Base-by-base conservation (phyloP, 2,888 invertebrate genomes). In the Metacarcinus magister region DNA sequence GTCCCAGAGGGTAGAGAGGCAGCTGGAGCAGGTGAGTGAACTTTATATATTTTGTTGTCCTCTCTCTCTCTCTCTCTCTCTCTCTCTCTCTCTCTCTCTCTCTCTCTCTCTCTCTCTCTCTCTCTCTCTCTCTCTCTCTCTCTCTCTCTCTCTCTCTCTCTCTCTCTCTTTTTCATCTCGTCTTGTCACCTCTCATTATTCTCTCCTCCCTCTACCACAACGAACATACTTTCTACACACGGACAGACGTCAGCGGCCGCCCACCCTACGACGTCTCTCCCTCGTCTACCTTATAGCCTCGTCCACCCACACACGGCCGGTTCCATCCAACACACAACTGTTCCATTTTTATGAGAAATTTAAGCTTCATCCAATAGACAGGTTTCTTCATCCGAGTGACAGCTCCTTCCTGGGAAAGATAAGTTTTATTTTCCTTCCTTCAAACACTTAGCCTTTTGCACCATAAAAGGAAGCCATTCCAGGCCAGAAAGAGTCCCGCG, bases 1-100 rank as follows among this genome's bases (percentile, higher is more conserved):
- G 39, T 67, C 75, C 23, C 48, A 94, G 82, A 94, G 95, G 43
- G 87, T 75, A 23, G 93, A 95, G 91, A 94, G 94, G 44, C 95
- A 96, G 54, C 48, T 94, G 75, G 96, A 96, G 48, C 96, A 96
- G 87, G 96, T 96, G 32, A 44, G 96, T 89, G 28, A 5, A 32
- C 8, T 67, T 23, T 67, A 23, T 67, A 67, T 67, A 19, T 16
- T 16, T 39, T 39, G 0, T 39, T 0, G 39, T 39, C 2, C 39
- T 39, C 39, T 39, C 39, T 82, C 28, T 13, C 1, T 82, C 32
- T 28, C 32, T 82, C 32, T 82, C 32, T 82, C 32, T 82, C 32
- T 32, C 28, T 82, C 32, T 82, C 32, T 32, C 82, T 82, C 32
- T 82, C 82, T 82, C 32, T 82, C 32, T 82, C 82, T 32, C 82